Evolutionary conservation across 2,888 invertebrate genomes (phyloP).

Genomic region (Morpho achilles): DNA sequence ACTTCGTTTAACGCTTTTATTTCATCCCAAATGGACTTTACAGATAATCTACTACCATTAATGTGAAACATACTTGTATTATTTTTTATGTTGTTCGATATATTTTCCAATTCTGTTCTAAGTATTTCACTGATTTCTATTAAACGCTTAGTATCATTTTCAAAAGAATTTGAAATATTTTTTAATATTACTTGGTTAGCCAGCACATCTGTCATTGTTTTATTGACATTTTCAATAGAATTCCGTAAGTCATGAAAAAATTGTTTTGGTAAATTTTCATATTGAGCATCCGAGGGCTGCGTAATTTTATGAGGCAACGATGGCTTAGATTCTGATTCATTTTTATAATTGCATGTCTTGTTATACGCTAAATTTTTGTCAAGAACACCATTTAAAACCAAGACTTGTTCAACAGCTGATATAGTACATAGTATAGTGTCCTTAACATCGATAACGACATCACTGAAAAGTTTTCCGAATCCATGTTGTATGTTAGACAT

Average conservation of each 20-base stretch:
- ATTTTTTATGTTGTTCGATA: constrained; percentile 41
- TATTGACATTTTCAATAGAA: constrained; percentile 34
- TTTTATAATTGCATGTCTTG: constrained; percentile 27
- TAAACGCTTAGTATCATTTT: constrained; percentile 44
- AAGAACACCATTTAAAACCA: constrained; percentile 36
- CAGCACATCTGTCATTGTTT: constrained; percentile 34
- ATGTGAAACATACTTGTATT: constrained; percentile 31
- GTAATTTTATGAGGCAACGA: not conserved
- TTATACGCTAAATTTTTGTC: constrained; percentile 34
- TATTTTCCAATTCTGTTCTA: constrained; percentile 43
- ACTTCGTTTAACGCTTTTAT: constrained; percentile 44
- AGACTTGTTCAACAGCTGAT: constrained; percentile 53
- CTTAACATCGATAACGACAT: constrained; percentile 56
- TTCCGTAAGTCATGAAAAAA: constrained; percentile 28
- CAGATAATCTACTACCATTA: constrained; percentile 34
- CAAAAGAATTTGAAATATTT: constrained; percentile 36
- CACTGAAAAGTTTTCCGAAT: constrained; percentile 53
- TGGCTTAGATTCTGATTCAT: constrained; percentile 2
- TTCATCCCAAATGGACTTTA: constrained; percentile 43
- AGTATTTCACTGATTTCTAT: constrained; percentile 43
- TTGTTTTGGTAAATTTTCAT: constrained; percentile 4
- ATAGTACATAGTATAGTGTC: constrained; percentile 60
- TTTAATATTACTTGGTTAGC: constrained; percentile 33
- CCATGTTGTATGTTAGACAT: constrained; percentile 47
- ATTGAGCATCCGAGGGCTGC: constrained; percentile 4